These are phyloP conservation scores for Cariama cristata DNA, from an alignment of 2,113 vertebrate species.

Conservation along the genomic window DNA sequence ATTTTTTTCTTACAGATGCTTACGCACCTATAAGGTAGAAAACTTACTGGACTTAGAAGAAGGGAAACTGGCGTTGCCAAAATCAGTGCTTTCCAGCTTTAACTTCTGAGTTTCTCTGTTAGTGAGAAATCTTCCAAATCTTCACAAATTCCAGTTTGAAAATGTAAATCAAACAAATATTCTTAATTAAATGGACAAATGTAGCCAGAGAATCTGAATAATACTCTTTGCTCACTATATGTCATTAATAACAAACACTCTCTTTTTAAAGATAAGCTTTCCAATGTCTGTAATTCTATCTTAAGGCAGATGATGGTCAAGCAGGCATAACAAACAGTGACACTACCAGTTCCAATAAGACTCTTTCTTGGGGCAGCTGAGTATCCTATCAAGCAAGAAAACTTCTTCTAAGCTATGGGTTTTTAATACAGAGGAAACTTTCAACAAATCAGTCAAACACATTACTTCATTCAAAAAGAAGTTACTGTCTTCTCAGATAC, in stretches of 20 bases:
- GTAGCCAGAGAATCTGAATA: neutral
- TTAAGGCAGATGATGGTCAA: neutral
- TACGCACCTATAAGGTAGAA: neutral
- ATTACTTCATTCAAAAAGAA: neutral
- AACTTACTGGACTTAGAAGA: neutral
- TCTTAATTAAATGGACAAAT: neutral
- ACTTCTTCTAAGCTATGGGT: neutral
- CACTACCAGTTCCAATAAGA: neutral
- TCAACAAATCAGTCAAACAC: neutral
- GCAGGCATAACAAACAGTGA: neutral
- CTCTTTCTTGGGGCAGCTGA: neutral
- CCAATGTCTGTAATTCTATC: neutral
- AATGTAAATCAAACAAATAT: neutral
- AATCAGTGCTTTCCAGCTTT: neutral
- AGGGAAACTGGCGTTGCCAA: neutral
- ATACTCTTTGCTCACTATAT: neutral
- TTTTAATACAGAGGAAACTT: neutral
- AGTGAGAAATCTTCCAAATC: neutral
- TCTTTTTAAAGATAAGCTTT: neutral
- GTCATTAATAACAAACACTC: neutral
- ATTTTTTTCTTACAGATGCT: neutral
- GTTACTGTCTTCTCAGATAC: neutral
- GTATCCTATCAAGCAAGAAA: neutral
- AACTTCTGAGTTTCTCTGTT: neutral
- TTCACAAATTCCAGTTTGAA: neutral